Percentiles rank a stretch among this genome's conserved stretches.
These are phyloP conservation scores for Limnephilus auricula DNA, from an alignment of 2,888 invertebrate species.

Conservation along the genomic window DNA sequence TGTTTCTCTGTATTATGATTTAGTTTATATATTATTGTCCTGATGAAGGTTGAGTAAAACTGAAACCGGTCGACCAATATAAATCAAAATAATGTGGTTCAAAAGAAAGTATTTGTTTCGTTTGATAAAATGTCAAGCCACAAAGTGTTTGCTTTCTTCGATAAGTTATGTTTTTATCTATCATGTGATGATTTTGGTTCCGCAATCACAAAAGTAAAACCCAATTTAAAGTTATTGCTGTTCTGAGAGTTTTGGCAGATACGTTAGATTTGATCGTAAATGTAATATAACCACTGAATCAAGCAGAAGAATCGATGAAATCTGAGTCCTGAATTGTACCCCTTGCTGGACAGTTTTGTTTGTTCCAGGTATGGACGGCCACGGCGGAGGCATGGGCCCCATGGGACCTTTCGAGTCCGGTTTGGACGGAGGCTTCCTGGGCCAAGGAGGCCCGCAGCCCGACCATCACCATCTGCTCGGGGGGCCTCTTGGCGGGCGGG, in stretches of 20 bases:
- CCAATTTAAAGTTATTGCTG: neutral
- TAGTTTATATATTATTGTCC: too few species aligned
- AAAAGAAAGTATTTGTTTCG: too few species aligned
- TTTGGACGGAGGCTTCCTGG: conserved; percentile 73
- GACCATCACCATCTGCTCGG: conserved; percentile 77
- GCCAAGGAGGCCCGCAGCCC: conserved; percentile 71
- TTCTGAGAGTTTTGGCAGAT: neutral
- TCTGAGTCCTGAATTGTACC: conserved; percentile 32
- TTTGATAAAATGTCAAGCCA: too few species aligned
- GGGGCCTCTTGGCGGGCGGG: conserved; percentile 63
- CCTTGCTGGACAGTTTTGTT: conserved; percentile 61
- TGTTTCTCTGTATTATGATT: too few species aligned
- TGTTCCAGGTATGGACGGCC: conserved; percentile 83
- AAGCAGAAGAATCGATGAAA: conserved; percentile 5
- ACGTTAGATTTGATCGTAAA: neutral
- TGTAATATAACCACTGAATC: neutral
- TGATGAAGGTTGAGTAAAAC: too few species aligned
- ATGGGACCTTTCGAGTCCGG: conserved; percentile 80
- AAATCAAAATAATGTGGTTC: too few species aligned
- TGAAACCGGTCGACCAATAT: too few species aligned
- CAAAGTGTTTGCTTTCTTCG: too few species aligned
- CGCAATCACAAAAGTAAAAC: neutral
- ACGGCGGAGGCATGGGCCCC: conserved; percentile 82
- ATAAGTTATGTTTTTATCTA: too few species aligned
- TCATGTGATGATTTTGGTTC: neutral